Percentiles rank a stretch among this genome's conserved stretches.
Evolutionary conservation across 2,888 invertebrate species (phyloP).

Genomic region (Globia sparganii): DNA sequence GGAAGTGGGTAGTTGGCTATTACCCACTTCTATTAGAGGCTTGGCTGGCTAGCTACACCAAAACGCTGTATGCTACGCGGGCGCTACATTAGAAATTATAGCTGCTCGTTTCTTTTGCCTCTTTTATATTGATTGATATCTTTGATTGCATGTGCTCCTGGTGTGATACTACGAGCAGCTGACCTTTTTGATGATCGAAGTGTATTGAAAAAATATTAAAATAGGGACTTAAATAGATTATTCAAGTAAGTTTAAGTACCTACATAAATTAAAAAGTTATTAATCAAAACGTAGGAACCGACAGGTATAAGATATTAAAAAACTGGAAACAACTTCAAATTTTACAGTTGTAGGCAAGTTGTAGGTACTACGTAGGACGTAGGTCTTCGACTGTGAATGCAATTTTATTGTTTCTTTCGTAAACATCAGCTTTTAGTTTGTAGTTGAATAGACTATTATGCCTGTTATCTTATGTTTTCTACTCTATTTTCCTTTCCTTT

Average conservation of each 20-base stretch:
- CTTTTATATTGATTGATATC: constrained; percentile 23
- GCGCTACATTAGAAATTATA: constrained; percentile 21
- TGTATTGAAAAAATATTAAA: not conserved
- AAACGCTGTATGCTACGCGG: constrained; percentile 30
- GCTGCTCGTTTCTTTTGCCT: constrained; percentile 8
- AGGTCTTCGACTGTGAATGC: not conserved
- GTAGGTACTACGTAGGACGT: no score
- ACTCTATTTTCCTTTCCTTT: constrained; percentile 35
- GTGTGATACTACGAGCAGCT: constrained; percentile 45
- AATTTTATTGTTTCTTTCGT: constrained; percentile 38
- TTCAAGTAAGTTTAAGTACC: not conserved
- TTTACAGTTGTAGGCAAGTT: no score
- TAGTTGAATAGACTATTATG: constrained; percentile 49
- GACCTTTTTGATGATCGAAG: constrained; percentile 38
- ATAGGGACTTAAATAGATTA: no score
- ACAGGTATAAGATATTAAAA: no score
- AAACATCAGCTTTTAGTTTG: constrained; percentile 42
- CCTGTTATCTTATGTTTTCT: constrained; percentile 32
- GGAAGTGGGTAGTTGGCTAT: not conserved
- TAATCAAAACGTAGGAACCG: not conserved
- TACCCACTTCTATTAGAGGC: not conserved
- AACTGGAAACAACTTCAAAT: no score
- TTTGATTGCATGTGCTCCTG: constrained; percentile 49
- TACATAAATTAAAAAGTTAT: not conserved
- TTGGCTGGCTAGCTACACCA: not conserved